Percentiles rank a stretch among this genome's conserved stretches.
Conservation (phyloP, 2,113 vertebrate species). For the Physeter macrocephalus region DNA sequence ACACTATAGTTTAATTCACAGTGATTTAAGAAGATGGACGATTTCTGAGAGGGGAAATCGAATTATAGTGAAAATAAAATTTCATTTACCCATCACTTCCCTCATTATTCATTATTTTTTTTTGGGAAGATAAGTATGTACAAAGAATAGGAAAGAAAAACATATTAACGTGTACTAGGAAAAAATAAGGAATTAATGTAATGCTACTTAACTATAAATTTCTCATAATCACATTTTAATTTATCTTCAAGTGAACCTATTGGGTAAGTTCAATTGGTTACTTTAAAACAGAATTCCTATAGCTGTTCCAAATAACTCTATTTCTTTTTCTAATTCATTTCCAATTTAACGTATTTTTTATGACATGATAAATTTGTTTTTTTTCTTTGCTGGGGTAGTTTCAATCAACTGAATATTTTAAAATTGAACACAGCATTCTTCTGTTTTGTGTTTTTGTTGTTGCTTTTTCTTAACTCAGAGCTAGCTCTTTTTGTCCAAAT, state of each 20-base stretch:
- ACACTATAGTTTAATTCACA: slow-evolving; percentile 55
- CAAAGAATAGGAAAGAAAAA: slow-evolving; percentile 49
- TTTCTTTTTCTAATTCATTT: slow-evolving; percentile 55
- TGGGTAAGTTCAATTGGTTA: slow-evolving; percentile 48
- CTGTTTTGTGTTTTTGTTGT: neutral
- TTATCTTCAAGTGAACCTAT: slow-evolving; percentile 50
- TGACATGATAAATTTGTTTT: slow-evolving; percentile 48
- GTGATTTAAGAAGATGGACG: slow-evolving; percentile 68
- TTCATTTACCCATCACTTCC: slow-evolving; percentile 70
- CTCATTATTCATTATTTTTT: slow-evolving; percentile 64
- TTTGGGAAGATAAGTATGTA: slow-evolving; percentile 59
- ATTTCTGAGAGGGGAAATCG: slow-evolving; percentile 67
- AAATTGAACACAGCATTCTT: neutral
- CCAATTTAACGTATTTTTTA: slow-evolving; percentile 59
- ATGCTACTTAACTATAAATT: slow-evolving; percentile 42
- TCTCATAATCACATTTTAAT: slow-evolving; percentile 51
- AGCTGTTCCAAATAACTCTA: slow-evolving; percentile 40
- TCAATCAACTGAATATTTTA: neutral
- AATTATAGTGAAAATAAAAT: slow-evolving; percentile 69
- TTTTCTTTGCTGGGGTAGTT: neutral
- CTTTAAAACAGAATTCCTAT: slow-evolving; percentile 47
- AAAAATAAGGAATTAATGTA: slow-evolving; percentile 58
- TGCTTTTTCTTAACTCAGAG: slow-evolving; percentile 12
- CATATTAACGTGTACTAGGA: neutral
- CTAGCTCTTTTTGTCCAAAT: neutral